Base-by-base conservation (phyloP, 1,140 invertebrate genomes). In the Pseudomyrmex pallidus region DNA sequence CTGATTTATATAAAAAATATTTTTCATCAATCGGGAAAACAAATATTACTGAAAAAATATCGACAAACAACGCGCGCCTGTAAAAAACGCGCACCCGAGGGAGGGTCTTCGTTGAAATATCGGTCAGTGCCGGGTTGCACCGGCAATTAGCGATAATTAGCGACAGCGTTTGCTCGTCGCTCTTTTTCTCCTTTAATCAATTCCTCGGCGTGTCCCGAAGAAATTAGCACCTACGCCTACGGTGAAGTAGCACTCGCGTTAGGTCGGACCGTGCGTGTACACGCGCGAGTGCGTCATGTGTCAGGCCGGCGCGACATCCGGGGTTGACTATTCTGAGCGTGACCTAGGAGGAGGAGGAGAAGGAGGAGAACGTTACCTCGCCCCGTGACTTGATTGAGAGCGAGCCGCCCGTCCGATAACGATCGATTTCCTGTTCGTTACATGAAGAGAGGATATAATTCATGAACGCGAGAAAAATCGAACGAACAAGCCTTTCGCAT, bases 281-380 rank as follows among this genome's bases (percentile, higher is more conserved):
- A 9, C 22, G 46, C 72, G 25, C 57, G 82, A 64, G 15, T 48
- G 66, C 78, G 35, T 64, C 2, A 44, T 48, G 22, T 57, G 74
- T 46, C 35, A 13, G 50, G 4, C 66, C 70, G 35, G 35, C 52
- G 61, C 66, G 66, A 84, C 35, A n/a, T 74, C 46, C 74, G 25
- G 76, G n/a, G 10, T 68, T 22, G 82, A 80, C 78, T 88, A 83
- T 86, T 87, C 80, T 73, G 72, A 82, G 86, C 67, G 57, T 83
- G 77, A 83, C 66, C 78, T 74, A 83, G 73, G 70, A 35, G 35
- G 35, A 25, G 22, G 22, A 25, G 25, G 25, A 25, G 22, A 2
- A 25, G 22, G 22, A 35, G 35, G 35, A 22, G 74, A 89, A 86
- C 54, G 78, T 46, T 61, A 62, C 56, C 52, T 80, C 85, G 78